These are phyloP conservation scores for Pseudococcus viburni DNA, from an alignment of 2,888 invertebrate species.

Conservation along the genomic window DNA sequence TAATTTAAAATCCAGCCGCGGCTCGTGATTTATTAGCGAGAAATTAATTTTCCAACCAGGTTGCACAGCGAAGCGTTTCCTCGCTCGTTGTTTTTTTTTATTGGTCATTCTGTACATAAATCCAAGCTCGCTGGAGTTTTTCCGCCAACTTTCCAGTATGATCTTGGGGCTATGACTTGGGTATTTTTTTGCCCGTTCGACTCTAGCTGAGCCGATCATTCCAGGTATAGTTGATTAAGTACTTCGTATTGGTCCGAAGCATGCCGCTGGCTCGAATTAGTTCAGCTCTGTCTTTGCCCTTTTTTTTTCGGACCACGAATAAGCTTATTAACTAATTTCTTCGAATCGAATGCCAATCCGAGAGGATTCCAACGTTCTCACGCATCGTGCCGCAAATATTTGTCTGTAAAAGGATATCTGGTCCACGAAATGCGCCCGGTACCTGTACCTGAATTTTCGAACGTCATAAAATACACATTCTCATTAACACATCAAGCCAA, in stretches of 20 bases:
- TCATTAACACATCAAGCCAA: constrained; percentile 53
- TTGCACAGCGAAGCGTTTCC: constrained; percentile 1
- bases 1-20: constrained; percentile 49
- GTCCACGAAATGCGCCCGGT: not conserved
- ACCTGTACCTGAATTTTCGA: not conserved
- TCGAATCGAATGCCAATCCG: constrained; percentile 24
- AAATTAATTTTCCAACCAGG: constrained; percentile 53
- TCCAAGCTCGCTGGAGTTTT: constrained; percentile 26
- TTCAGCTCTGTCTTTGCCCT: not conserved
- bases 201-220: not conserved
- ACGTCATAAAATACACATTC: constrained; percentile 31
- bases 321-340: constrained; percentile 36
- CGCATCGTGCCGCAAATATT: not conserved
- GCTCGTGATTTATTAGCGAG: constrained; percentile 42
- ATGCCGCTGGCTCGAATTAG: constrained; percentile 25
- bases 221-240: not conserved
- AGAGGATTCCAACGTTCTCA: constrained; percentile 8
- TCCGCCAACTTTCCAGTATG: not conserved
- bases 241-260: not conserved
- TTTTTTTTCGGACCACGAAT: not conserved
- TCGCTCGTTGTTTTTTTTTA: not conserved
- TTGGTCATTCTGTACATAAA: constrained; percentile 20
- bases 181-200: not conserved
- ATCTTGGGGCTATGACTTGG: not conserved
- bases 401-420: not conserved